Percentiles rank a stretch among this genome's conserved stretches.
Conservation (phyloP, 2,797 vertebrate species). For the Crocodylus rhombifer region DNA sequence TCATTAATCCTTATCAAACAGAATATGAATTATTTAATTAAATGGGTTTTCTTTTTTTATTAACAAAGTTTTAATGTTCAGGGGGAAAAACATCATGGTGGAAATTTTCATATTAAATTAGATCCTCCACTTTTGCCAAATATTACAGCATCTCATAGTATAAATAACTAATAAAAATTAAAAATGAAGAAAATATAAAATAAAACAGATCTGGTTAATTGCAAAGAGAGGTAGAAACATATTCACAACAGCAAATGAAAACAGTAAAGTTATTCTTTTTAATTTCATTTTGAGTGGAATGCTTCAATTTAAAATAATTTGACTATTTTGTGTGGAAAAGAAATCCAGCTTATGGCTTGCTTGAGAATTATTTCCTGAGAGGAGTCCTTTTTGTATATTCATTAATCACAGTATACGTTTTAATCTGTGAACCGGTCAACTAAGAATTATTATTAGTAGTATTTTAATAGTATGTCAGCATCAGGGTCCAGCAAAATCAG, state of each 20-base stretch:
- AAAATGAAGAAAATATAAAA: neutral
- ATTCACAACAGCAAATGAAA: neutral
- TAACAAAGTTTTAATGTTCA: neutral
- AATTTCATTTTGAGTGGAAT: neutral
- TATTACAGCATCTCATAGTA: neutral
- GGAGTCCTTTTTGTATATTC: no score
- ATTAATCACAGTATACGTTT: no score
- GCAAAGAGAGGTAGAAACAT: neutral
- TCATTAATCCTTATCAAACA: neutral
- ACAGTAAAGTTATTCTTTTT: neutral
- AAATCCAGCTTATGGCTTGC: no score
- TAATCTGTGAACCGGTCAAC: no score
- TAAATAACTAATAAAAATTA: neutral
- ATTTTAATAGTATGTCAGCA: no score
- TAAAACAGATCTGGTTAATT: neutral
- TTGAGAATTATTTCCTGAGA: no score
- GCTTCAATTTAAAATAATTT: neutral
- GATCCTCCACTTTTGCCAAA: neutral
- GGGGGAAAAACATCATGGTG: neutral
- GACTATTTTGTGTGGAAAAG: no score
- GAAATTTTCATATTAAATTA: neutral
- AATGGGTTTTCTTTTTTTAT: neutral
- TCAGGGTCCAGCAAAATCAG: no score
- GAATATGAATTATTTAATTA: neutral
- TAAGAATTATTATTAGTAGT: no score